phyloP scores from a whole-genome alignment of 2,113 vertebrate species.

The Dasypus novemcinctus region DNA sequence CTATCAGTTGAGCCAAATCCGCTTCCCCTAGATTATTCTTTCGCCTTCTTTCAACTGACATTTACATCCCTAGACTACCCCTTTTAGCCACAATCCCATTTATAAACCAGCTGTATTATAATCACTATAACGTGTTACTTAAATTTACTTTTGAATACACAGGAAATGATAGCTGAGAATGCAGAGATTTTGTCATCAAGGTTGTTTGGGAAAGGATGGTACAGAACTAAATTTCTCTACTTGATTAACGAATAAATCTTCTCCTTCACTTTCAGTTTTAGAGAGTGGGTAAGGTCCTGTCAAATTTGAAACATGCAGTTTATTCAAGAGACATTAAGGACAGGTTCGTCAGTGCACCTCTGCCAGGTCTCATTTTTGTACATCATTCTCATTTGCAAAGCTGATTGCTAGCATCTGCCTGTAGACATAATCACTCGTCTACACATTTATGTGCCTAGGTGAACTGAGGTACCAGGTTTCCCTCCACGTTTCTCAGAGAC shows the following conservation, averaged over 20 bases:
- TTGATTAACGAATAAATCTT: not conserved
- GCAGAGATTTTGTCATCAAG: not conserved
- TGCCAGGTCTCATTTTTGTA: not conserved
- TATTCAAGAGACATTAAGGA: not conserved
- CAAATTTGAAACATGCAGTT: not conserved
- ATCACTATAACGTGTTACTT: too few species aligned
- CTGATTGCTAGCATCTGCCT: not conserved
- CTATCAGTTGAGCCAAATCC: too few species aligned
- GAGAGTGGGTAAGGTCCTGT: not conserved
- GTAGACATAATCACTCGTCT: not conserved
- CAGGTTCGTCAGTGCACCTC: not conserved
- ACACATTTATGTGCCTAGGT: not conserved
- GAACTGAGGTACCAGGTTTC: not conserved
- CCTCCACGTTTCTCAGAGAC: not conserved
- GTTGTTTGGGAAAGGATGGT: not conserved
- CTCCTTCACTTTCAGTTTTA: not conserved
- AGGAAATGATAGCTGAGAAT: not conserved
- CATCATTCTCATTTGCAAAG: not conserved
- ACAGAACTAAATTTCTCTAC: not conserved
- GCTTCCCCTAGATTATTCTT: too few species aligned
- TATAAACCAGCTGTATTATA: too few species aligned
- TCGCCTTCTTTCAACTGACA: too few species aligned
- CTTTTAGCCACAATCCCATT: too few species aligned
- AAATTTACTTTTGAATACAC: not conserved
- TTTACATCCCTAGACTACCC: too few species aligned